phyloP scores from a whole-genome alignment of 2,797 vertebrate species.

The Cephalopachus bancanus region DNA sequence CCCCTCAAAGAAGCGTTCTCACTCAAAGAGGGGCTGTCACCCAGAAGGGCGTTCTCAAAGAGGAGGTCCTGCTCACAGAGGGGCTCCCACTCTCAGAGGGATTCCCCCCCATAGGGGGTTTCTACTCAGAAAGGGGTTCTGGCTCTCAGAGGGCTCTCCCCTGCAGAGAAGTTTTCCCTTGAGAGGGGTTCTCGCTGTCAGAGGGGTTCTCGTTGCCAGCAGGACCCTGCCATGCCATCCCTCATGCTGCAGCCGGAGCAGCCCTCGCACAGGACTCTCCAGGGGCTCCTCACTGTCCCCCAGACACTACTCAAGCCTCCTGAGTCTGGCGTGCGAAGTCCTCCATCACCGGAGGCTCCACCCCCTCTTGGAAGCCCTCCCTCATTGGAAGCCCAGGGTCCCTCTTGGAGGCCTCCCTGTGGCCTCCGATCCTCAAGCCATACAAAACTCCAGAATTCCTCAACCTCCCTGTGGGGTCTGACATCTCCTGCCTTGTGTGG shows the following conservation, averaged over 20 bases:
- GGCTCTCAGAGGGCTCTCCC: too few species aligned
- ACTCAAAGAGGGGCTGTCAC: too few species aligned
- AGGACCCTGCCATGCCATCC: too few species aligned
- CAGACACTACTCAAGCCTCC: not conserved
- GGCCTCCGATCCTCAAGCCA: not conserved
- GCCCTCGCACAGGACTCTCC: not conserved
- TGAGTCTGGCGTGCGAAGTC: not conserved
- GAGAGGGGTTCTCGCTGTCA: not conserved
- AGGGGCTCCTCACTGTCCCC: not conserved
- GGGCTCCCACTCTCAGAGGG: too few species aligned
- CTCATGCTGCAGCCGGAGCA: too few species aligned
- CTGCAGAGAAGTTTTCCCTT: too few species aligned
- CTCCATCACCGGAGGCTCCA: too few species aligned
- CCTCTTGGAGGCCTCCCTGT: not conserved
- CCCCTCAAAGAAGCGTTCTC: too few species aligned
- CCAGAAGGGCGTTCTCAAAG: too few species aligned
- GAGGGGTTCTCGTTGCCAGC: not conserved
- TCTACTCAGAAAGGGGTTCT: too few species aligned
- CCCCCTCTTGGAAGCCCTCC: not conserved
- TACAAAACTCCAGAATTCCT: not conserved
- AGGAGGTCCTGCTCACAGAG: too few species aligned
- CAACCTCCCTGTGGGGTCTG: not conserved
- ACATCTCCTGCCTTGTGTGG: not conserved
- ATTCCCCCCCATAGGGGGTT: too few species aligned
- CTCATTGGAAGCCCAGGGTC: not conserved